These are phyloP conservation scores for Mesitornis unicolor DNA, from an alignment of 2,113 vertebrate species.

Conservation along the genomic window DNA sequence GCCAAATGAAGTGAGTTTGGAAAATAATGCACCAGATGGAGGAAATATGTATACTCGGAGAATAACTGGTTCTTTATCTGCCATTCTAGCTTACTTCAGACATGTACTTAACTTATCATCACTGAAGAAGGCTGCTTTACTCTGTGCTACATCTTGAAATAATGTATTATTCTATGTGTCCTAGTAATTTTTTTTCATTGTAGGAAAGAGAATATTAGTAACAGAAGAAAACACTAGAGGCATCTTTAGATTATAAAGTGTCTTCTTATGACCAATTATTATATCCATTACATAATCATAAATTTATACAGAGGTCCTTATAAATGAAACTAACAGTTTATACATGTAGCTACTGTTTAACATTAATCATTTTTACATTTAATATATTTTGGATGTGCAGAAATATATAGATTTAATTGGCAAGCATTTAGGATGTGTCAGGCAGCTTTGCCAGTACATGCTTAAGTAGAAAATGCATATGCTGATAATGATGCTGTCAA, in stretches of 20 bases:
- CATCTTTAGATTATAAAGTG: neutral
- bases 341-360: neutral
- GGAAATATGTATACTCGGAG: constrained; percentile 32
- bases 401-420: neutral
- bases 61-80: constrained; percentile 59
- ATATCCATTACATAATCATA: neutral
- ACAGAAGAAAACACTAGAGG: neutral
- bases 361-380: neutral
- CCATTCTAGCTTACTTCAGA: neutral
- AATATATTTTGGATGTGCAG: neutral
- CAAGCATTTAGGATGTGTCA: neutral
- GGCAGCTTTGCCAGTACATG: neutral
- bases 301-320: neutral
- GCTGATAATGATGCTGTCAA: neutral
- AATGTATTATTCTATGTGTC: neutral
- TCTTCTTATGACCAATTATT: neutral
- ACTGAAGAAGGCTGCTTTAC: neutral
- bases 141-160: neutral
- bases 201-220: neutral
- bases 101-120: neutral
- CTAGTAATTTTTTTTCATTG: neutral
- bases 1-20: constrained; percentile 62
- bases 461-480: neutral
- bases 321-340: neutral
- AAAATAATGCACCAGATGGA: constrained; percentile 74